Evolutionary conservation across 2,797 vertebrate species (phyloP).

Genomic region (Enteromius unitaeniatus): DNA sequence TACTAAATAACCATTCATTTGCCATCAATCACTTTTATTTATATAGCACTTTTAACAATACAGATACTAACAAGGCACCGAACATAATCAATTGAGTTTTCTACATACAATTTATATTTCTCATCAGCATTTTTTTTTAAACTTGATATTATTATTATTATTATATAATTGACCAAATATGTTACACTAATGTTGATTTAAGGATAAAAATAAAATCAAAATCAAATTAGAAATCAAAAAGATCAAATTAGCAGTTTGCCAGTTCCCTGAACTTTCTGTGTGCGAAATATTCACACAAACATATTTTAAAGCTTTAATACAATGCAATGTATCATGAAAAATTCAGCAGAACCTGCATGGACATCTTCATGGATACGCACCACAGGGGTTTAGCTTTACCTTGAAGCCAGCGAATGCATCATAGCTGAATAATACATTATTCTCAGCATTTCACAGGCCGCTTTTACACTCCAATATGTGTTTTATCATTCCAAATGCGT

Average conservation of each 20-base stretch:
- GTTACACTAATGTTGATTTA: conserved; percentile 57
- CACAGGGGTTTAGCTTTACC: conserved; percentile 37
- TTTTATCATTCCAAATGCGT: conserved; percentile 54
- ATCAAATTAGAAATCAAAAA: conserved; percentile 70
- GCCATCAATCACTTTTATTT: no score
- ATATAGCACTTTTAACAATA: no score
- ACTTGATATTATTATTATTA: conserved; percentile 45
- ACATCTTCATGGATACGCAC: conserved; percentile 19
- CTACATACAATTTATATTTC: conserved; percentile 55
- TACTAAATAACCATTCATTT: no score
- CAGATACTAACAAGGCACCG: no score
- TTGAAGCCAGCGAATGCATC: conserved; percentile 43
- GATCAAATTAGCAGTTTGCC: conserved; percentile 37
- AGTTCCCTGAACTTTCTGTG: not conserved
- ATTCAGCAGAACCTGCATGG: conserved; percentile 43
- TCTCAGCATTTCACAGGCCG: conserved; percentile 43
- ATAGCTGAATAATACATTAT: conserved; percentile 56
- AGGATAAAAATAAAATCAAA: conserved; percentile 62
- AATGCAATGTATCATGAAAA: conserved; percentile 48
- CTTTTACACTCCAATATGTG: conserved; percentile 45
- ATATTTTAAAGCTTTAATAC: conserved; percentile 52
- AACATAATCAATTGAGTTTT: no score
- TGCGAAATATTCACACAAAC: conserved; percentile 20
- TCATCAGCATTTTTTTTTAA: conserved; percentile 44
- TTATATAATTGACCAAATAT: conserved; percentile 55